Conservation (phyloP, 2,113 vertebrate species). For the Aptenodytes forsteri region DNA sequence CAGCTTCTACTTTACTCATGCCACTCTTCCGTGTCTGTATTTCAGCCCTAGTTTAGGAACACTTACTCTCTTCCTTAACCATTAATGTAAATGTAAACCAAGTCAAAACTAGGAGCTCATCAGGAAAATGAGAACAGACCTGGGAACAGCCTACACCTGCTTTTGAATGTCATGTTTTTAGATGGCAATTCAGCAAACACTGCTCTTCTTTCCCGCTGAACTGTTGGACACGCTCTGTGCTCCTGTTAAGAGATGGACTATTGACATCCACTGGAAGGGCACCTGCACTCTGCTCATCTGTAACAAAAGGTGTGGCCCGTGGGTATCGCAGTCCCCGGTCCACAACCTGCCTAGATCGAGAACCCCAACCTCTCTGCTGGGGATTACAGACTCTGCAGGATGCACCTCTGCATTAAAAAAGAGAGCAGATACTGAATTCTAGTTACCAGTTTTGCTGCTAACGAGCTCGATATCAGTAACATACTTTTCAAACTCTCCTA, state of each 20-base stretch:
- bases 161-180: not conserved
- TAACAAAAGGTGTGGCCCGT: not conserved
- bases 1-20: not conserved
- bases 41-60: conserved; percentile 1
- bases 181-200: not conserved
- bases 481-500: not conserved
- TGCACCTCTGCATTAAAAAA: not conserved
- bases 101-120: not conserved
- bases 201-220: not conserved
- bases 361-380: not conserved
- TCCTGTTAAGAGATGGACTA: not conserved
- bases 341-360: not conserved
- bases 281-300: not conserved
- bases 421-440: not conserved
- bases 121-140: not conserved
- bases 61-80: not conserved
- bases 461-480: not conserved
- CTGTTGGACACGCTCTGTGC: not conserved
- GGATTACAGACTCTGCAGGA: not conserved
- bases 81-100: not conserved
- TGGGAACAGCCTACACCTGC: not conserved
- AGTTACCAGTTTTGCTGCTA: not conserved
- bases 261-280: not conserved
- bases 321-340: not conserved
- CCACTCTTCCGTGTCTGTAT: not conserved